Evolutionary conservation across 2,888 invertebrate genomes (phyloP).

Genomic region (Adelphocoris suturalis): DNA sequence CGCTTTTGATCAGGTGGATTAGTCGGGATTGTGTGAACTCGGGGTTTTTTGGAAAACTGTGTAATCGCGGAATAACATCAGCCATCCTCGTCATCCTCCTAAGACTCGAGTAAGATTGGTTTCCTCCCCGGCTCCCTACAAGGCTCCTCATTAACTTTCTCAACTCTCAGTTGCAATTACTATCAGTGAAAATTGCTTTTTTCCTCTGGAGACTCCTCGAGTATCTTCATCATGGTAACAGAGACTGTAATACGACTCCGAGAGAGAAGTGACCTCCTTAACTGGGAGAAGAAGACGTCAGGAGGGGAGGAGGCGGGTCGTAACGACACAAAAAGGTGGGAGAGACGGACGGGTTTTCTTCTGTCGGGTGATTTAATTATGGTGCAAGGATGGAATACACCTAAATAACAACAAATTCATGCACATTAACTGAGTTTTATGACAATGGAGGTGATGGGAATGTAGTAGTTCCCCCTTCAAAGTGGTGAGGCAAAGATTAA

Average conservation of each 20-base stretch:
- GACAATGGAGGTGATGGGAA: too few species aligned
- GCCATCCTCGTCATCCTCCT: background rate
- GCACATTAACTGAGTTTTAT: too few species aligned
- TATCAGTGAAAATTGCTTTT: slow-evolving; percentile 1
- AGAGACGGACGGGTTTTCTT: background rate
- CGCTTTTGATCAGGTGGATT: too few species aligned
- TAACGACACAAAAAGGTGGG: background rate
- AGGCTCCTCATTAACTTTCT: background rate
- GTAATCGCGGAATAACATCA: background rate
- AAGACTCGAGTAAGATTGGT: background rate
- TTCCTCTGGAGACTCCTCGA: background rate
- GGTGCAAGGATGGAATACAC: background rate
- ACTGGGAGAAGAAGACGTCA: background rate
- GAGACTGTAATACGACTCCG: background rate
- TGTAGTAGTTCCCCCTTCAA: too few species aligned
- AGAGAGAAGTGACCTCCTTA: background rate
- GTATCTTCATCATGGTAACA: background rate
- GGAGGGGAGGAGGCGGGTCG: background rate
- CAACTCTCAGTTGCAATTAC: slow-evolving; percentile 1
- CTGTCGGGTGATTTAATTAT: background rate
- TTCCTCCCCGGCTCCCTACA: background rate
- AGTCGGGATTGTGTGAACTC: too few species aligned
- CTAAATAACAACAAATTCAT: too few species aligned
- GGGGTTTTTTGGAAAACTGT: background rate
- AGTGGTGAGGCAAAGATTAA: too few species aligned